Evolutionary conservation across 2,888 invertebrate species (phyloP), one percentile per base, ranked within the genome.

Genomic region (Hymenopus coronatus): DNA sequence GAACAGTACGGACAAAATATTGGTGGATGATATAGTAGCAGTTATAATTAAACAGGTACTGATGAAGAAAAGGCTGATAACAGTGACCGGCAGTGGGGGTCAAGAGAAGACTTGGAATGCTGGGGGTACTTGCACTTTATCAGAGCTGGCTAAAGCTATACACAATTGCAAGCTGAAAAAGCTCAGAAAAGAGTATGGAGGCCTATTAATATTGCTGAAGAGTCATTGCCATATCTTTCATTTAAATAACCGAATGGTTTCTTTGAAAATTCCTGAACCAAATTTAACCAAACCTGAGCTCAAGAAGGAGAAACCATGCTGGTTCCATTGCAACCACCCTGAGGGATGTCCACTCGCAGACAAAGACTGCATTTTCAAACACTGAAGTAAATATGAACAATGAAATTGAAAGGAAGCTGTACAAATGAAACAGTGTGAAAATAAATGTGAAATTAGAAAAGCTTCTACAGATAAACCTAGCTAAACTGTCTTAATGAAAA

Each of bases 261-360:
- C 95, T 90, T 94, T 98, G 88, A 95, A 96, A 90, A 94, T 95
- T 91, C 97, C 97, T 4, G 88, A 88, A 30, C 27, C 86, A 25
- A 90, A 90, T 33, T 0, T 30, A n/a, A n/a, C n/a, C 4, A 93
- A 93, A 89, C 91, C 91, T 90, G 89, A 93, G 4, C 93, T 93
- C 91, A 91, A 94, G 86, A 95, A 96, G 92, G 94, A 94, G 87
- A 97, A 96, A 92, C 93, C 93, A 1, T 99, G 99, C 93, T 99
- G 98, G 96, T 98, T 98, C 93, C 94, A 95, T 91, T 93, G 92
- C 20, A 95, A 98, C 93, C 98, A 99, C 94, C 98, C 98, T 0
- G 95, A 97, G 92, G 97, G 98, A 0, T 99, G 99, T 93, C 97
- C 97, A 0, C 92, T 96, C 87, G 91, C 92, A 82, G 94, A 94